Evolutionary conservation across 2,888 invertebrate species (phyloP).

Genomic region (Antitype chi): DNA sequence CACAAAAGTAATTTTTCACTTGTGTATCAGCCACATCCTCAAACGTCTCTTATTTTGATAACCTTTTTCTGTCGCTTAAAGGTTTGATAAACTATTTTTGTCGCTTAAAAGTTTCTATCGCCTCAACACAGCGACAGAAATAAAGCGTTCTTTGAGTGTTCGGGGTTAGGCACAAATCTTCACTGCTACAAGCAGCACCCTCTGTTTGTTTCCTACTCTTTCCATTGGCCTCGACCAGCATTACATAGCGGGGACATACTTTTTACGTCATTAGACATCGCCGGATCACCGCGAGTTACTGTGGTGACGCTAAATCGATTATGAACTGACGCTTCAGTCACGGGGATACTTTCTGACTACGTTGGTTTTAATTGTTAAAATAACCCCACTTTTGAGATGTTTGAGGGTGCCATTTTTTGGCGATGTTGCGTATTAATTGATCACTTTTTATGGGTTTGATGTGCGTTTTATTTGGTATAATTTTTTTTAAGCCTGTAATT

Average conservation of each 20-base stretch:
- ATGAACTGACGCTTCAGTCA: conserved; percentile 73
- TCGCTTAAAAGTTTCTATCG: too few relatives aligned
- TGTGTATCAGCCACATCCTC: too few relatives aligned
- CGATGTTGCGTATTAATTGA: conserved; percentile 4
- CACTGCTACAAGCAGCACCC: conserved; percentile 24
- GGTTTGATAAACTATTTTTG: too few relatives aligned
- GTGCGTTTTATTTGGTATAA: not conserved
- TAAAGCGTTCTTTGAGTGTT: too few relatives aligned
- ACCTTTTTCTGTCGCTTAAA: too few relatives aligned
- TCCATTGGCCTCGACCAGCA: conserved; percentile 77
- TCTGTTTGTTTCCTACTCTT: conserved; percentile 73
- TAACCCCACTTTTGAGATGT: conserved; percentile 40
- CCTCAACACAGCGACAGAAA: too few relatives aligned
- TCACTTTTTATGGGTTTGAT: not conserved
- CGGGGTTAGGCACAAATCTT: conserved; percentile 35
- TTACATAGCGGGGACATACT: conserved; percentile 88
- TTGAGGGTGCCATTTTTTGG: conserved; percentile 25
- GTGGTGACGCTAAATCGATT: conserved; percentile 85
- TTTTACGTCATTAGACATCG: conserved; percentile 89
- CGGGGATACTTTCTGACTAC: conserved; percentile 68
- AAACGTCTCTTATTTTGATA: too few relatives aligned
- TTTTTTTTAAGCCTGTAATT: not conserved
- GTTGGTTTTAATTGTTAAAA: conserved; percentile 49
- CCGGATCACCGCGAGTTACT: conserved; percentile 81
- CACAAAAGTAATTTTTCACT: too few relatives aligned